These are phyloP conservation scores for Mamestra brassicae DNA, from an alignment of 2,888 invertebrate genomes.

Conservation along the genomic window DNA sequence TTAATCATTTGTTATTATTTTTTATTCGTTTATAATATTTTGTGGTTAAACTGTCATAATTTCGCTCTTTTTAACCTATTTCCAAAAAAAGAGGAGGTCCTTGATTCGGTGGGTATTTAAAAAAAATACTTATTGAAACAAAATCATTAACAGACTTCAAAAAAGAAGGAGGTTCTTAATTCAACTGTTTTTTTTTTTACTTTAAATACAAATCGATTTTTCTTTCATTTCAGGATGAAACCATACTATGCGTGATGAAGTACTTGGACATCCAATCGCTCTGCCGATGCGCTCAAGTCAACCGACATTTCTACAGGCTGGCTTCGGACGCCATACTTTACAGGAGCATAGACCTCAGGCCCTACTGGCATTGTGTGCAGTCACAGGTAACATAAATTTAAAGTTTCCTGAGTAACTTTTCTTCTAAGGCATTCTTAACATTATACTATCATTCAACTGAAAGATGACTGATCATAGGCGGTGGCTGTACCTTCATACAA, in stretches of 20 bases:
- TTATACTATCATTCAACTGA: background rate
- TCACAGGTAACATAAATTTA: constrained; percentile 82
- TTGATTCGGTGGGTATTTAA: no score
- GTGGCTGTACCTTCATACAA: no score
- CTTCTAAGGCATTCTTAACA: background rate
- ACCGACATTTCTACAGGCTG: constrained; percentile 93
- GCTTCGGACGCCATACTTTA: constrained; percentile 95
- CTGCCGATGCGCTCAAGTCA: constrained; percentile 94
- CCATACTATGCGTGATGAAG: constrained; percentile 94
- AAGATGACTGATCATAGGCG: background rate
- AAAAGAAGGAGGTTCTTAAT: no score
- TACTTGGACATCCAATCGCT: constrained; percentile 95
- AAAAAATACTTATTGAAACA: no score
- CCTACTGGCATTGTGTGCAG: constrained; percentile 94
- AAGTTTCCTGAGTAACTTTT: background rate
- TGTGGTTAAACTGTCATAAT: no score
- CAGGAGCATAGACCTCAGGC: constrained; percentile 95
- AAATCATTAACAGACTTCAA: no score
- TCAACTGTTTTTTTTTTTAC: no score
- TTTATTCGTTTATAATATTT: no score
- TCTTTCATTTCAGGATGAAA: constrained; percentile 93
- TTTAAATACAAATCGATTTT: background rate
- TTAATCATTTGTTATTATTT: no score
- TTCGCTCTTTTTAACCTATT: no score
- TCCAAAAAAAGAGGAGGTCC: no score